These are phyloP conservation scores for Pseudochirops cupreus DNA, from an alignment of 2,797 vertebrate genomes.

Conservation along the genomic window DNA sequence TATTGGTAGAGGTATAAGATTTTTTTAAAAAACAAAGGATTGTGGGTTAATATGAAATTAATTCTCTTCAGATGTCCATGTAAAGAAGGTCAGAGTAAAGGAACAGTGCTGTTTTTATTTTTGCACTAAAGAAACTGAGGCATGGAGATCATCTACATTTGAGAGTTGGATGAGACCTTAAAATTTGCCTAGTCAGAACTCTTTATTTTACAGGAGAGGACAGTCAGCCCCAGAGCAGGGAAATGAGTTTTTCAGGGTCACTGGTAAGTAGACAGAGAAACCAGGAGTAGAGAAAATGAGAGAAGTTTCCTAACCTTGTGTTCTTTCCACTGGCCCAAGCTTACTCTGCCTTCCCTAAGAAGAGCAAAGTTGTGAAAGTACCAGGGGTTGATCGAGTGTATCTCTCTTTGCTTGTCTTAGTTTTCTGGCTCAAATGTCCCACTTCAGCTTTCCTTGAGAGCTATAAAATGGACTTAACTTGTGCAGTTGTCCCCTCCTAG, in stretches of 20 bases:
- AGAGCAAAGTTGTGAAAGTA: background rate
- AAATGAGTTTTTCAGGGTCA: background rate
- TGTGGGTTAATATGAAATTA: background rate
- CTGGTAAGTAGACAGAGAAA: background rate
- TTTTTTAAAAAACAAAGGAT: background rate
- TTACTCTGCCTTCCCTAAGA: background rate
- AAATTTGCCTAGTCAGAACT: background rate
- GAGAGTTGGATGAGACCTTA: background rate
- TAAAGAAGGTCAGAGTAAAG: background rate
- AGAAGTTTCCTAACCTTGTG: background rate
- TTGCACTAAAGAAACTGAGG: background rate
- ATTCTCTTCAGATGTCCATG: background rate
- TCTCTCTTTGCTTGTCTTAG: background rate
- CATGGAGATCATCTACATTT: background rate
- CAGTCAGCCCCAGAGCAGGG: background rate
- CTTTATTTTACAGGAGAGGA: background rate
- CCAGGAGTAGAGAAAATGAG: background rate
- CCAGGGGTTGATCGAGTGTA: background rate
- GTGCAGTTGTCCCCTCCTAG: slow-evolving; percentile 13
- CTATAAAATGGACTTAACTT: background rate
- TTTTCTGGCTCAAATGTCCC: background rate
- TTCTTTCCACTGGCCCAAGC: background rate
- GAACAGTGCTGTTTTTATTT: background rate
- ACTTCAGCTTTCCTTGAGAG: background rate
- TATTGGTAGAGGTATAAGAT: background rate